phyloP scores from a whole-genome alignment of 2,888 invertebrate genomes.

The Nipponacmea schrenckii region DNA sequence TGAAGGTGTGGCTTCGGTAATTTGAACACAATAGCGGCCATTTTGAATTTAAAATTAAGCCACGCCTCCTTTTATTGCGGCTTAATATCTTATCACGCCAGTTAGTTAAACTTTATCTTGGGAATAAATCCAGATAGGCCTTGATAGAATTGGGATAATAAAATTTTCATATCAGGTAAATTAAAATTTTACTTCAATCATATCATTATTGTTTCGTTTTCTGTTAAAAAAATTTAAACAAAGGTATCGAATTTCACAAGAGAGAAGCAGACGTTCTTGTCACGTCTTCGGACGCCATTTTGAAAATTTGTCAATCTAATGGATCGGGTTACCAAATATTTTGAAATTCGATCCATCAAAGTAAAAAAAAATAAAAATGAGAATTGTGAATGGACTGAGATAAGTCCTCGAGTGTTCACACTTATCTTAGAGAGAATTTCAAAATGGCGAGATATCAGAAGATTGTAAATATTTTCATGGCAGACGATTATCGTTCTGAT shows the following conservation, averaged over 20 bases:
- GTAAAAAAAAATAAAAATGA: neutral
- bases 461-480: too few relatives aligned
- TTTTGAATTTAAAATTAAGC: neutral
- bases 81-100: too few relatives aligned
- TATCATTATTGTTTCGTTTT: neutral
- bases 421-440: neutral
- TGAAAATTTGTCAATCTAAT: neutral
- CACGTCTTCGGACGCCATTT: neutral
- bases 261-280: too few relatives aligned
- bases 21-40: neutral
- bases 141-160: neutral
- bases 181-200: neutral
- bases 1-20: too few relatives aligned
- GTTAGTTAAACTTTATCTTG: neutral
- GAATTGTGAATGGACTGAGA: neutral
- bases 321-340: neutral
- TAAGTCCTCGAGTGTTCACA: neutral
- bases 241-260: neutral
- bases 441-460: too few relatives aligned
- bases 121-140: neutral
- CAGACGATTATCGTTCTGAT: too few relatives aligned
- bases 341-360: conserved; percentile 1
- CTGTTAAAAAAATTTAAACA: neutral
- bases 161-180: neutral
- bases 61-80: neutral